Conservation (phyloP, 2,888 invertebrate genomes). For the Dioctria linearis region DNA sequence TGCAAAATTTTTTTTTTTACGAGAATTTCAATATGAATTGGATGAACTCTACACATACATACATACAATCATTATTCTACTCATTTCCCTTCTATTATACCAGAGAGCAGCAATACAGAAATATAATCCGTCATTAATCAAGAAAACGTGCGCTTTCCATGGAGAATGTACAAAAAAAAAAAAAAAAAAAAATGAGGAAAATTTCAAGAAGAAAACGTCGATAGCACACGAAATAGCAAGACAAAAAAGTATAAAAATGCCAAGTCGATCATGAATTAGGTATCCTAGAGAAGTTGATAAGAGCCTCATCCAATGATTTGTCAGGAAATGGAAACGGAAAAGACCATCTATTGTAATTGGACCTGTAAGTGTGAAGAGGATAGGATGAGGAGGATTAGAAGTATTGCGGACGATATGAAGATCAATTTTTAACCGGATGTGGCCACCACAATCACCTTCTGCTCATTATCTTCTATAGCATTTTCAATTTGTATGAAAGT, state of each 20-base stretch:
- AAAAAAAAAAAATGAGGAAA: not conserved
- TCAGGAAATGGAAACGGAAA: conserved; percentile 49
- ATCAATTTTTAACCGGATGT: conserved; percentile 33
- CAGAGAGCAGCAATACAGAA: conserved; percentile 1
- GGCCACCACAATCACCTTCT: conserved; percentile 21
- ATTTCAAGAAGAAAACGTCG: conserved; percentile 7
- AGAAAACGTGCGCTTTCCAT: conserved; percentile 37
- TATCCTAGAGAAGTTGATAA: conserved; percentile 43
- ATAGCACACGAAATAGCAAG: conserved; percentile 23
- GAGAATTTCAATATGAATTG: conserved; percentile 11
- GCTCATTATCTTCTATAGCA: not conserved
- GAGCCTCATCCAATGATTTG: conserved; percentile 51
- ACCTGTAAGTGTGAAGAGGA: not conserved
- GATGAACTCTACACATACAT: not conserved
- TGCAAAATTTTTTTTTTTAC: not conserved
- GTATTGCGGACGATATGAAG: not conserved
- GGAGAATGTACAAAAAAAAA: not conserved
- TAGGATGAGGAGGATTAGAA: not conserved
- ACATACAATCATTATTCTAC: not conserved
- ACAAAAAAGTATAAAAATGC: conserved; percentile 6
- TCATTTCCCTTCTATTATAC: not conserved
- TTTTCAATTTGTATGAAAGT: no score
- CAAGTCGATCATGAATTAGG: conserved; percentile 32
- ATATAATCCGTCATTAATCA: conserved; percentile 40
- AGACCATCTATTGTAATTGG: conserved; percentile 24